Base-by-base conservation (phyloP, 2,797 vertebrate genomes). In the Zenarchopterus dispar region DNA sequence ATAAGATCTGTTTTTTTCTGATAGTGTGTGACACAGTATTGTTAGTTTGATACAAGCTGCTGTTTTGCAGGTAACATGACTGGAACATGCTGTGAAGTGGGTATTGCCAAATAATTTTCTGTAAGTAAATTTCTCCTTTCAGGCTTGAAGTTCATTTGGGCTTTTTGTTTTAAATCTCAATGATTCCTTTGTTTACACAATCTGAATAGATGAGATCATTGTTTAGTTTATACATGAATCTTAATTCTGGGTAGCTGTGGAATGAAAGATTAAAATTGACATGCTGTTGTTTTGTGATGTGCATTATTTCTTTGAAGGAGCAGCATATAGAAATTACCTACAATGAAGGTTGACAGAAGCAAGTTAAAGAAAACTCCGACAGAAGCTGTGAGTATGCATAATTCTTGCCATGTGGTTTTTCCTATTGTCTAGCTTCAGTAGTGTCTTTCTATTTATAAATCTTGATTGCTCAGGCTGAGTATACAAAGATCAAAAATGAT, bases 281-380 rank as follows among this genome's bases (percentile, higher is more conserved):
- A n/a, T 60, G 7, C 21, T 53, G 6, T 49, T 64, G 28, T 19
- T 53, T 80, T 64, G 2, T 70, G 3, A 69, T 73, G 26, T 45
- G 55, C 8, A 42, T 58, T 8, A 62, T 80, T 70, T 82, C n/a
- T 75, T 46, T 21, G 72, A 78, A 95, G 95, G 89, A 92, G 87
- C 79, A 89, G 89, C 85, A 90, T 91, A 89, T 91, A 87, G 84
- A 92, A 89, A 93, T 91, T 88, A 87, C 88, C 82, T 84, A 97
- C 91, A 92, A 98, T 98, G 96, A 98, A 98, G 94, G 96, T 98
- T 79, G 96, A 98, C 93, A 92, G 96, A 91, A 97, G 95, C 91
- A 98, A 98, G 91, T 92, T 98, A 88, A 98, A 98, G 93, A 98
- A 98, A 93, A 98, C 96, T 65, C 96, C 96, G 76, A 98, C 96